These are phyloP conservation scores for Galagoides demidoff DNA, from an alignment of 2,797 vertebrate species.

Conservation along the genomic window DNA sequence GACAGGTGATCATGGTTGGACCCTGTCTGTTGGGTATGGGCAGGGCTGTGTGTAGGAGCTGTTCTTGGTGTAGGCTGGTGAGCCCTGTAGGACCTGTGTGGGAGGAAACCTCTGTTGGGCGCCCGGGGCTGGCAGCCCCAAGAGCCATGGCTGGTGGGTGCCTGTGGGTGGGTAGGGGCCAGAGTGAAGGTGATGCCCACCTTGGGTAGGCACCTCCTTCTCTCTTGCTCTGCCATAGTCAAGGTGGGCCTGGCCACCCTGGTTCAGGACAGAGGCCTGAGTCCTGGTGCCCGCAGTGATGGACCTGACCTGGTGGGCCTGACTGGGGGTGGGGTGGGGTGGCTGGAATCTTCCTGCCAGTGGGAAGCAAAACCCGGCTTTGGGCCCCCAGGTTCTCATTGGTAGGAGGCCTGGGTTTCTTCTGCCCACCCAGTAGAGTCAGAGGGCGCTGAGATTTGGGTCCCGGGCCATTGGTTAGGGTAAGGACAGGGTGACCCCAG, in stretches of 20 bases:
- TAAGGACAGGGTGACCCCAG: not conserved
- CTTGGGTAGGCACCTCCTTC: not conserved
- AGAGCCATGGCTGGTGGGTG: not conserved
- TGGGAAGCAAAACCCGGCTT: not conserved
- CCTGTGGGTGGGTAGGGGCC: accelerated
- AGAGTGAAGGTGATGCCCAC: accelerated
- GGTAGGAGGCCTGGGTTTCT: not conserved
- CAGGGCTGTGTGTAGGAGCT: not conserved
- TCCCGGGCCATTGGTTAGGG: not conserved
- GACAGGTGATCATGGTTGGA: not conserved
- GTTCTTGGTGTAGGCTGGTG: not conserved
- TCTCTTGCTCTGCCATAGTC: not conserved
- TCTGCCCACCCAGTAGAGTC: accelerated
- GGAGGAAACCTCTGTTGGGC: not conserved
- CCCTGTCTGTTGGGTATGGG: not conserved
- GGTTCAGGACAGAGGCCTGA: not conserved
- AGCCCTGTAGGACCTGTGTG: accelerated
- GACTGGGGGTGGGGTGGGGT: not conserved
- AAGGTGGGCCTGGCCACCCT: not conserved
- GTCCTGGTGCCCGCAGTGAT: accelerated
- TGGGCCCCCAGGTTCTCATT: accelerated
- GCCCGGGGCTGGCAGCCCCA: not conserved
- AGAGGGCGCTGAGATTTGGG: not conserved
- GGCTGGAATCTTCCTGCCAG: not conserved
- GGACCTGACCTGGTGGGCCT: no score